Base-by-base conservation (phyloP, 1,140 invertebrate species). In the Cyphomyrmex costatus region DNA sequence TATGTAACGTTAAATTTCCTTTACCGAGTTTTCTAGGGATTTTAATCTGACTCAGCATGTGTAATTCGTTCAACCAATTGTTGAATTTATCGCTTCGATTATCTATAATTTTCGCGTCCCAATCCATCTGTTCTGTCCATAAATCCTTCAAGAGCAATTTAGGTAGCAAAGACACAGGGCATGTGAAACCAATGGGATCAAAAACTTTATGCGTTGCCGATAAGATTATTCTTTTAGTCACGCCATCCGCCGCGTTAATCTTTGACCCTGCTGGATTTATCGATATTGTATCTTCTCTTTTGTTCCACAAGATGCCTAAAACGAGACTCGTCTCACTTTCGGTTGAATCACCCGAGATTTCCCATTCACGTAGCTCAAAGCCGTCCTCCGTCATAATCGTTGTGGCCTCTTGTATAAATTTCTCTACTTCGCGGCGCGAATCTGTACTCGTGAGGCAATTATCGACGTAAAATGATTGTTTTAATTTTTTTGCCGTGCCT, bases 241-340 rank as follows among this genome's bases (percentile, higher is more conserved):
- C 0, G 93, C 96, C 71, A 95, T 94, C 73, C 63, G 93, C 12
- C 42, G 0, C 42, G 58, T 96, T 0, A 95, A 95, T 84, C 42
- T 74, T 7, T 30, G 91, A 30, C 19, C 86, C 2, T 0, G 88
- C 8, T 6, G 56, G 36, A 30, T 84, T 84, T 10, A 84, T 61
- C 14, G 70, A 27, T 53, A 88, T 33, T 0, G 70, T 86, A 24
- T 90, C 84, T 2, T 36, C n/a, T 5, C 12, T 27, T 60, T 86
- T 83, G 63, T 90, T 70, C 58, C 70, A 90, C 33, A 77, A 63
- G 16, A 86, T 33, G 0, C 68, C 84, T 0, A 88, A 49, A 0
- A 90, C 79, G 2, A 74, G n/a, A 6, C 73, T 68, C 2, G 5
- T 16, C 61, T 86, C 24, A 7, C 51, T 30, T 33, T 58, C 83